Evolutionary conservation across 2,113 vertebrate species (phyloP), one percentile per base, ranked within the genome.

Genomic region (Chinchilla lanigera): DNA sequence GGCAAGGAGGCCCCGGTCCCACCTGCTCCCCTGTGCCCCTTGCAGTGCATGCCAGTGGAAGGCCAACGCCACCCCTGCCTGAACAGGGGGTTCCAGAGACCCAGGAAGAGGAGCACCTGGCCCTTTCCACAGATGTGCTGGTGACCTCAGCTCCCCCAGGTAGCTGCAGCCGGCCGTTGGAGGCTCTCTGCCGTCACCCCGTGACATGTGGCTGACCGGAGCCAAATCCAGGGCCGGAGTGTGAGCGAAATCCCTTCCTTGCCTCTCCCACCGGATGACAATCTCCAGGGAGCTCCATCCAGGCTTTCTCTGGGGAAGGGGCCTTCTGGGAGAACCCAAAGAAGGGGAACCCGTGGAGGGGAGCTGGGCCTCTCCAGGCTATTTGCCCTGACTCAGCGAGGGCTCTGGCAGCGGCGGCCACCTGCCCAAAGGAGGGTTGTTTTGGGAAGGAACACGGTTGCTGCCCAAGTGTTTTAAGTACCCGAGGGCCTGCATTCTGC

Each of bases 121-220:
- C 97, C 80, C 95, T 97, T 87, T 97, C 97, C 69, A 97, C 98
- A 0, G 90, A 97, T 67, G 94, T 95, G 83, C 93, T 50, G 47
- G 85, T 96, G 90, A 98, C 94, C 0, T 95, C 88, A 33, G 93
- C 92, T 35, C 98, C 98, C 89, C 83, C 97, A 97, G 99, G 99
- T 99, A 98, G 87, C 86, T 30, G 6, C 80, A 56, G 61, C 38
- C 38, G 26, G 92, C n/a, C 87, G 52, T 61, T 47, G 61, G 54
- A 38, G 61, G 50, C 71, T 58, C 80, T 60, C 14, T 35, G 35
- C 7, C 17, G 8, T n/a, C 38, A 52, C 11, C 14, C 61, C 47
- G 5, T 7, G 24, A 44, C 38, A 7, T 6, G 12, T 41, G 44
- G 56, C 60, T n/a, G 5, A 17, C 28, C 30, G 89, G 89, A 86